Evolutionary conservation across 2,113 vertebrate genomes (phyloP), one percentile per base, ranked within the genome.

Genomic region (Eleginops maclovinus): DNA sequence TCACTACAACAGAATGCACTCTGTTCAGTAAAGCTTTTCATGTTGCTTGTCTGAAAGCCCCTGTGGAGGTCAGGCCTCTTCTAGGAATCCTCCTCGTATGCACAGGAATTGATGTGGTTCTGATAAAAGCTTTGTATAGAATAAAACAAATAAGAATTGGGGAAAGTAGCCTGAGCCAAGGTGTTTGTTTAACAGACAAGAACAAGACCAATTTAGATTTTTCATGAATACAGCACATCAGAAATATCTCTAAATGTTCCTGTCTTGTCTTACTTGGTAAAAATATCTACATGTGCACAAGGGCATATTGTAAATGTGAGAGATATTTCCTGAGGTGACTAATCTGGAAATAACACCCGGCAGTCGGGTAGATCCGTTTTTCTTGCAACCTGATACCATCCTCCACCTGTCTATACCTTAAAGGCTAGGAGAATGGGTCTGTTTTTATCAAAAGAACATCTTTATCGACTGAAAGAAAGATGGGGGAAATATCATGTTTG

Each of bases 401-500:
- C 26, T 64, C 44, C 67, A 55, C n/a, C 41, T 79, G 31, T 68
- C 53, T 56, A 26, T 63, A 50, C 11, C 60, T 61, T 70, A 16
- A 68, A 58, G 50, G 24, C 40, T 43, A 15, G 50, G 3, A 54
- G 24, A 79, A 60, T 47, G 49, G 26, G 69, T 9, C 65, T 58
- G 69, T 51, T 55, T 3, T 55, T 64, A 72, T 60, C 12, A 72
- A 75, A 68, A 77, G 31, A 68, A 50, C 36, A n/a, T 41, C 53
- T 8, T 9, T 54, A 82, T 75, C 7, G 51, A 76, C 82, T 76
- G 73, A 82, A 79, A 83, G 56, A 21, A 54, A 70, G 66, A 61
- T 5, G 9, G 40, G 51, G 31, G 81, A 88, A 87, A 86, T 89
- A 88, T 93, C 84, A 76, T 72, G 66, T 84, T 91, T 82, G 62